Evolutionary conservation across 2,797 vertebrate species (phyloP).

Genomic region (Lindbergichthys nudifrons): DNA sequence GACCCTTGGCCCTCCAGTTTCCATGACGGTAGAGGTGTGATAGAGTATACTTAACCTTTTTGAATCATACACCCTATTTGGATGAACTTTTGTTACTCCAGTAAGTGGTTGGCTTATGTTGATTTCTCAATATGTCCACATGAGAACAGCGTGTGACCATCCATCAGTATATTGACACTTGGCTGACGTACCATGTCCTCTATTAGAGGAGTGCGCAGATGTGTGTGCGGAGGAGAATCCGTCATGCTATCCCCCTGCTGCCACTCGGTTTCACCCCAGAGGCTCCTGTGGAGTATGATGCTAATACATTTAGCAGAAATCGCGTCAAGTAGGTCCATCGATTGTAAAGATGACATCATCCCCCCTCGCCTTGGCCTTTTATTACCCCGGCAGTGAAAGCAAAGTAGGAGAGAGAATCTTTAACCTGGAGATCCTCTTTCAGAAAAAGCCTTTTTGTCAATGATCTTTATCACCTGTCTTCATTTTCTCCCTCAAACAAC

Average conservation of each 20-base stretch:
- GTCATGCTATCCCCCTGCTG: slow-evolving; percentile 41
- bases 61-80: slow-evolving; percentile 7
- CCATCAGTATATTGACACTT: slow-evolving; percentile 32
- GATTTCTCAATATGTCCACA: slow-evolving; percentile 15
- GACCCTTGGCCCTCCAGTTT: slow-evolving; percentile 22
- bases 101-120: slow-evolving; percentile 19
- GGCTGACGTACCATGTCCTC: slow-evolving; percentile 15
- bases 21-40: neutral
- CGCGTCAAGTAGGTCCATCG: slow-evolving; percentile 72
- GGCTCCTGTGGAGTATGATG: slow-evolving; percentile 58
- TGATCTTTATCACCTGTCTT: slow-evolving; percentile 43
- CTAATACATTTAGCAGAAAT: slow-evolving; percentile 77
- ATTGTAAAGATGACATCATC: slow-evolving; percentile 78
- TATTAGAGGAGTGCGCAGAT: slow-evolving; percentile 32
- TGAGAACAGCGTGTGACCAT: neutral
- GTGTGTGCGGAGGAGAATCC: slow-evolving; percentile 31
- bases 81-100: neutral
- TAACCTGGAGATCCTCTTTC: slow-evolving; percentile 72
- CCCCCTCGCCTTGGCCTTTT: slow-evolving; percentile 26
- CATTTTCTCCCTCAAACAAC: slow-evolving; percentile 16
- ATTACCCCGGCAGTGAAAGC: slow-evolving; percentile 28
- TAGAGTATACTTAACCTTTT: slow-evolving; percentile 1
- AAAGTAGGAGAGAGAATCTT: slow-evolving; percentile 47
- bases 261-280: slow-evolving; percentile 55
- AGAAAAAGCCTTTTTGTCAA: slow-evolving; percentile 25